Evolutionary conservation across 92 coral and sea anemone genomes (phyloP).

Genomic region (Parazoanthus darwini): DNA sequence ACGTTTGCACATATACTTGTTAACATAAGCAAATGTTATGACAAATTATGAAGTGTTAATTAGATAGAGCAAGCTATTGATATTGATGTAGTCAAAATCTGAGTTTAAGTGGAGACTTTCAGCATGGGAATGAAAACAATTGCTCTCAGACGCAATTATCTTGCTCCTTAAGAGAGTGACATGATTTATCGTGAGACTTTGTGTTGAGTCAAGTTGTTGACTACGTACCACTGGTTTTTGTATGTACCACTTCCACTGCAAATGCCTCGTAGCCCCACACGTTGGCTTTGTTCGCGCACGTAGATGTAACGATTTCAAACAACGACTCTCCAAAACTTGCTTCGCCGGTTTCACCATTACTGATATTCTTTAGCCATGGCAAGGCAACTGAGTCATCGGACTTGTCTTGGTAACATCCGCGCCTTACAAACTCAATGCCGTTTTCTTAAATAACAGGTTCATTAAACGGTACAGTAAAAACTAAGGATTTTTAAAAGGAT

Average conservation of each 20-base stretch:
- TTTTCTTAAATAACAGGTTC: background rate
- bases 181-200: no score
- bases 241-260: background rate
- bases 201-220: no score
- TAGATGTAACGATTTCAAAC: background rate
- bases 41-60: no score
- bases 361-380: background rate
- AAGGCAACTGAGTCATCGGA: background rate
- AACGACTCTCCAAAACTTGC: background rate
- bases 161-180: no score
- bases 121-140: no score
- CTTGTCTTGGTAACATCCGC: background rate
- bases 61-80: no score
- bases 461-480: background rate
- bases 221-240: background rate
- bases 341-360: background rate
- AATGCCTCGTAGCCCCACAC: background rate
- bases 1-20: no score
- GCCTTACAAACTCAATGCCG: background rate
- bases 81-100: no score
- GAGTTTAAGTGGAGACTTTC: no score
- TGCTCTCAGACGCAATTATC: no score
- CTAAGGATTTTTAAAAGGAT: no score
- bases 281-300: background rate
- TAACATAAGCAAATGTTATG: no score